Evolutionary conservation across 2,888 invertebrate species (phyloP).

Genomic region (Rhagonycha lutea): DNA sequence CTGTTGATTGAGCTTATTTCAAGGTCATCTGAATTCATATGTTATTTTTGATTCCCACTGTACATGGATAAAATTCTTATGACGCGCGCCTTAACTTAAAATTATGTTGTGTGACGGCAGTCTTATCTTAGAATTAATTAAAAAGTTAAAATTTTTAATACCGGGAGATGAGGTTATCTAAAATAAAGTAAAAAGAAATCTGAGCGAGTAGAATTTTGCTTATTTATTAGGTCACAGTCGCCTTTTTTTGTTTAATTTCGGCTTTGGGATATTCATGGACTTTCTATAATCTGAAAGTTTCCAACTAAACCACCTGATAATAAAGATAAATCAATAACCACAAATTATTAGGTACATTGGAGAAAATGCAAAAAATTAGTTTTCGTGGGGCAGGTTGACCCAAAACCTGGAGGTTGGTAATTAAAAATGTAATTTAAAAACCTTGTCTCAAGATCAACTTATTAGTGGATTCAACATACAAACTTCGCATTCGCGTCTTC

Average conservation of each 20-base stretch:
- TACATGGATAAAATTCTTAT: background rate
- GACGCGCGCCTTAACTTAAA: background rate
- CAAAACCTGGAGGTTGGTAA: background rate
- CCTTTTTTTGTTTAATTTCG: background rate
- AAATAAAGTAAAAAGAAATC: too few species aligned
- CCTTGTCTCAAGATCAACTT: background rate
- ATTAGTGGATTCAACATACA: background rate
- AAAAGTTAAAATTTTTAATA: background rate
- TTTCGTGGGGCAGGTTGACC: background rate
- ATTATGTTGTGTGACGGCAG: too few species aligned
- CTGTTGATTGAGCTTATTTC: background rate
- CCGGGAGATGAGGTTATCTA: background rate
- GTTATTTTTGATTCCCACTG: background rate
- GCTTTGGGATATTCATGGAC: background rate
- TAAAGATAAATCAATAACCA: background rate
- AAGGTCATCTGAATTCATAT: background rate
- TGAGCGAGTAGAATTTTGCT: background rate
- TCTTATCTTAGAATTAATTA: background rate
- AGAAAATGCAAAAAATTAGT: background rate
- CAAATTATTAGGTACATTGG: background rate
- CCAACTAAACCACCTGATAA: background rate
- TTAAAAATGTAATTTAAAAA: background rate
- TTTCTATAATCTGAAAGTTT: background rate
- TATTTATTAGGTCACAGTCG: background rate
- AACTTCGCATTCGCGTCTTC: background rate